Evolutionary conservation across 2,888 invertebrate genomes (phyloP).

Genomic region (Metallyticus violacea): DNA sequence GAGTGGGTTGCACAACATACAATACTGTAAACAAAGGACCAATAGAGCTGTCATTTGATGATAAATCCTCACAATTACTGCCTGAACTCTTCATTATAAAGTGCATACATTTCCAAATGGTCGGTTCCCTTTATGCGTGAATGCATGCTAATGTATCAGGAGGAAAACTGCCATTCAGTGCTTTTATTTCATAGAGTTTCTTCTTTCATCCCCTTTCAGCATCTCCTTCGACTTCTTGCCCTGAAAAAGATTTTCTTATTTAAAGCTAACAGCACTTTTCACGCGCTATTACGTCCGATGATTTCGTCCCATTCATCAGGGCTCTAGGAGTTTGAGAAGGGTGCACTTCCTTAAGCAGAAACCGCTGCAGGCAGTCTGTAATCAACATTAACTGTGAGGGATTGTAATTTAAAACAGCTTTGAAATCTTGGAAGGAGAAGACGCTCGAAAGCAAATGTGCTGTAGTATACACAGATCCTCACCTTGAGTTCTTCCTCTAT

Average conservation of each 20-base stretch:
- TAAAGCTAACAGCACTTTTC: slow-evolving; percentile 28
- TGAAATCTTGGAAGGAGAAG: neutral
- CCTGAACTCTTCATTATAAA: no score
- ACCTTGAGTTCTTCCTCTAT: no score
- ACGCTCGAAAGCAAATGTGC: neutral
- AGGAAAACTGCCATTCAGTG: neutral
- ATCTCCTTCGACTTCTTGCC: neutral
- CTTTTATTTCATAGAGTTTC: neutral
- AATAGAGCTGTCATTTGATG: no score
- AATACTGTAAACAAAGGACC: no score
- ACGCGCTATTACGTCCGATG: slow-evolving; percentile 23
- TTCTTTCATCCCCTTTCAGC: neutral
- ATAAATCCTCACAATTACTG: no score
- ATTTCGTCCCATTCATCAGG: slow-evolving; percentile 25
- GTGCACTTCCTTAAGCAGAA: neutral
- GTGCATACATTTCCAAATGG: no score
- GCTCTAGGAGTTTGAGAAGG: neutral
- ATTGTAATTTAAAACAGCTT: slow-evolving; percentile 2
- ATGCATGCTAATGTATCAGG: neutral
- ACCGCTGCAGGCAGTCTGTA: neutral
- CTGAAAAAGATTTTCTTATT: slow-evolving; percentile 18
- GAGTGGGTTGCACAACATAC: no score
- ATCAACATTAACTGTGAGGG: slow-evolving; percentile 4
- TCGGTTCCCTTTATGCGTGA: neutral
- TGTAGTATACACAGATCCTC: neutral